Evolutionary conservation across 2,113 vertebrate genomes (phyloP).

Genomic region (Lepus americanus): DNA sequence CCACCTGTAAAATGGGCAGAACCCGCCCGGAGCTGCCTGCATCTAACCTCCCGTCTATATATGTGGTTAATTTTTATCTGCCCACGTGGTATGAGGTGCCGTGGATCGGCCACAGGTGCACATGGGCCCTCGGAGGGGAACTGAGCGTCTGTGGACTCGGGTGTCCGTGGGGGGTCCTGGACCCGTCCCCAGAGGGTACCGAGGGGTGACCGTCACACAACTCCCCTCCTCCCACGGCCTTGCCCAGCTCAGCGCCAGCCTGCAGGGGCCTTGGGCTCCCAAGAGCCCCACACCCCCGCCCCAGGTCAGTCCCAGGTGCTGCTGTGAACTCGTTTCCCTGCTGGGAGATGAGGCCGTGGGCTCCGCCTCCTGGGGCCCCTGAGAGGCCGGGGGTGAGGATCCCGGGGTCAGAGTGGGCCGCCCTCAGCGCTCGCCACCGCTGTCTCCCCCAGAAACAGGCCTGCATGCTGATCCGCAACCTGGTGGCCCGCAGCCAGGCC

Average conservation of each 20-base stretch:
- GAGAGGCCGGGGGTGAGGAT: background rate
- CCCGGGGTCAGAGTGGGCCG: background rate
- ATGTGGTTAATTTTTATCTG: too few species aligned
- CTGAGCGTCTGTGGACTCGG: too few species aligned
- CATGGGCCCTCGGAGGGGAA: too few species aligned
- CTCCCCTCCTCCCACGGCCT: background rate
- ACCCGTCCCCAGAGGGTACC: background rate
- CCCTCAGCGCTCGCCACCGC: background rate
- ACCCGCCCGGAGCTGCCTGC: background rate
- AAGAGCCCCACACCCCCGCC: too few species aligned
- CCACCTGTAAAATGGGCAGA: background rate
- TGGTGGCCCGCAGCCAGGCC: constrained; percentile 90
- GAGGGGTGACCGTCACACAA: background rate
- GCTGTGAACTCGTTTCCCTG: background rate
- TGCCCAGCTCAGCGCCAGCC: too few species aligned
- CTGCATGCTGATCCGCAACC: constrained; percentile 96
- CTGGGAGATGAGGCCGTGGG: background rate
- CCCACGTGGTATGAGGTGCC: too few species aligned
- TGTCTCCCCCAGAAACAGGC: constrained; percentile 92
- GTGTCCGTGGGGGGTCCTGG: too few species aligned
- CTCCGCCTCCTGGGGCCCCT: too few species aligned
- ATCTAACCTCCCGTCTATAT: too few species aligned
- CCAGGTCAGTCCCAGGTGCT: background rate
- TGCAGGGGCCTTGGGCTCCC: background rate
- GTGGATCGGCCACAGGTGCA: too few species aligned